A percentile compares a stretch with the other conserved stretches of the same genome.
Conservation (phyloP, 2,797 vertebrate genomes). For the Gymnoscopelus braueri region DNA sequence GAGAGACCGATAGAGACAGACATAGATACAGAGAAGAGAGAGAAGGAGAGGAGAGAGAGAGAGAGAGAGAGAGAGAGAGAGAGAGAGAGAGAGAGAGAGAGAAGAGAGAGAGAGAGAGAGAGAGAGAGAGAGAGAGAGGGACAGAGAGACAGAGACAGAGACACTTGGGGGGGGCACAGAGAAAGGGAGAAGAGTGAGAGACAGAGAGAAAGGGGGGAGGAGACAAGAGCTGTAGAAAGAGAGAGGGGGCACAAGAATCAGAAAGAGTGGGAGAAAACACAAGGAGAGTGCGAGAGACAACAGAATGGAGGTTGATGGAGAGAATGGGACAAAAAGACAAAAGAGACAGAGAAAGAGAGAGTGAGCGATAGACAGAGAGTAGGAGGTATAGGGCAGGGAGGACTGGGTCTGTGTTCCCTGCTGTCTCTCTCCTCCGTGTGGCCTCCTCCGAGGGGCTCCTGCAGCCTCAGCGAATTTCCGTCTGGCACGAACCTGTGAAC, state of each 20-base stretch:
- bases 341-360: conserved; percentile 44
- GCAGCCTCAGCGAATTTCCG: conserved; percentile 91
- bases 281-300: conserved; percentile 13
- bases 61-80: conserved; percentile 59
- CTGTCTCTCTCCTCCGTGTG: conserved; percentile 93
- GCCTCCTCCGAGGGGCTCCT: conserved; percentile 89
- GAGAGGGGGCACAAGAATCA: conserved; percentile 65
- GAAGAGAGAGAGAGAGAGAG: conserved; percentile 56
- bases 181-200: conserved; percentile 69
- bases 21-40: not conserved
- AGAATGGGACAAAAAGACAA: conserved; percentile 2
- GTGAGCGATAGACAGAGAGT: conserved; percentile 42
- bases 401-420: conserved; percentile 90
- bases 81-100: conserved; percentile 59
- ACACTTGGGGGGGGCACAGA: conserved; percentile 27
- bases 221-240: conserved; percentile 67
- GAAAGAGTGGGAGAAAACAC: conserved; percentile 67
- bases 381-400: conserved; percentile 67
- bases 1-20: conserved; percentile 8
- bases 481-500: conserved; percentile 94
- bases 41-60: conserved; percentile 58
- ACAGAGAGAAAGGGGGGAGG: conserved; percentile 68
- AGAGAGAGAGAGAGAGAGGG: conserved; percentile 63
- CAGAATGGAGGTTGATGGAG: no score
- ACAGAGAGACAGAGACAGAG: conserved; percentile 58